Conservation (phyloP, 2,888 invertebrate species). For the Resseliella maxima region DNA sequence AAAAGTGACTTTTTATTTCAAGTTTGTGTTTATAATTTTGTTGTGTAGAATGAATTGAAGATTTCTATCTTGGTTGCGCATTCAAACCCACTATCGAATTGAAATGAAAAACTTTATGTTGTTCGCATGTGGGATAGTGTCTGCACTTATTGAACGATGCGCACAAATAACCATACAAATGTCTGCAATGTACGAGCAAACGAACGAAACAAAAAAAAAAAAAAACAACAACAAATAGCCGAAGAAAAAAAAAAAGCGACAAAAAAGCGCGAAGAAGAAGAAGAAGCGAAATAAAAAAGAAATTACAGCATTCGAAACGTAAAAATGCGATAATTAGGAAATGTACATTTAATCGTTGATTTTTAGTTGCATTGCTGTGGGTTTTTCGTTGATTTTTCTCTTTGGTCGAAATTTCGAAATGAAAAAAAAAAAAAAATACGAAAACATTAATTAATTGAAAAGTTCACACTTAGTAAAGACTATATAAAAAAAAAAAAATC, state of each 20-base stretch:
- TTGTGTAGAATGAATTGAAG: constrained; percentile 7
- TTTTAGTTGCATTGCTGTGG: neutral
- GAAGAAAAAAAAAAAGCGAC: neutral
- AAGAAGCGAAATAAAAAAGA: too few relatives aligned
- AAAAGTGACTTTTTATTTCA: neutral
- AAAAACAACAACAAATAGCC: neutral
- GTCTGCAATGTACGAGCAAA: neutral
- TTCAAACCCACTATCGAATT: neutral
- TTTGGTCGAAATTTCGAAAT: too few relatives aligned
- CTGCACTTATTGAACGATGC: neutral
- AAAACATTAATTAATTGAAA: too few relatives aligned
- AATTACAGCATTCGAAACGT: neutral
- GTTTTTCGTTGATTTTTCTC: neutral
- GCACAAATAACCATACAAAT: constrained; percentile 4
- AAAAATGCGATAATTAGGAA: constrained; percentile 31
- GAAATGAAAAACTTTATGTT: neutral
- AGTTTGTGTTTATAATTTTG: constrained; percentile 51
- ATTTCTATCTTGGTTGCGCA: constrained; percentile 40
- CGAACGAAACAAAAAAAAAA: neutral
- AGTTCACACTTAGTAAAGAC: too few relatives aligned
- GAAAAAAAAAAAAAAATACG: too few relatives aligned
- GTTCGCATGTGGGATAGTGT: neutral
- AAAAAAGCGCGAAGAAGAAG: neutral
- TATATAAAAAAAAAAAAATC: too few relatives aligned
- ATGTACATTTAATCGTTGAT: neutral